Evolutionary conservation across 1,140 invertebrate genomes (phyloP), one percentile per base, ranked within the genome.

Genomic region (Aradophagus sp.): DNA sequence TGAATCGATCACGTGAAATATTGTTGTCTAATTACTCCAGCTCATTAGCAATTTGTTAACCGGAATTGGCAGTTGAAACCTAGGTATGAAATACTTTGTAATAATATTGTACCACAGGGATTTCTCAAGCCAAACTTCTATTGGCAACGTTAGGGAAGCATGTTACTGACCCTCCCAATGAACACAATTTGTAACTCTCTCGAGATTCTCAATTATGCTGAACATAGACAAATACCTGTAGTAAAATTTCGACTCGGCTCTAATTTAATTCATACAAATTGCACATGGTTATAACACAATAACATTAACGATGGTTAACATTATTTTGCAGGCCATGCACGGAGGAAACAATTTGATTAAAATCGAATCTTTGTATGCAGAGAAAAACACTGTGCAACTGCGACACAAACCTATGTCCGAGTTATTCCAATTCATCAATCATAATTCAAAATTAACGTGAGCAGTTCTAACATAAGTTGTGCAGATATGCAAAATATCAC

Each of bases 121-220:
- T 78, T 77, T 79, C 76, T 74, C 69, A 58, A 62, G 44, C 39
- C 72, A 75, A 77, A 77, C 77, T 73, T 76, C 75, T 72, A 80
- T 79, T 76, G 77, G 76, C 53, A 73, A 65, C 74, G 73, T 76
- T 73, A 76, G 77, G 79, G 76, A 78, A 78, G 70, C 77, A 77
- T 75, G 75, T 73, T 71, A 74, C 78, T 81, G 77, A 80, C 80
- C 77, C 74, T 61, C 69, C 73, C 77, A 79, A 78, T 75, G 77
- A 79, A 78, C 78, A 77, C 70, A 67, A 73, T 67, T 73, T 73
- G 58, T 67, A 63, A 67, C 52, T 63, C 70, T 45, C 63, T 5
- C 13, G 56, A 53, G 66, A 69, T 58, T 73, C 52, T 68, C 62
- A 73, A 68, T 73, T 73, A 67, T 67, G 58, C 29, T 63, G 50